These are phyloP conservation scores for Agrochola macilenta DNA, from an alignment of 2,888 invertebrate genomes.

Conservation along the genomic window DNA sequence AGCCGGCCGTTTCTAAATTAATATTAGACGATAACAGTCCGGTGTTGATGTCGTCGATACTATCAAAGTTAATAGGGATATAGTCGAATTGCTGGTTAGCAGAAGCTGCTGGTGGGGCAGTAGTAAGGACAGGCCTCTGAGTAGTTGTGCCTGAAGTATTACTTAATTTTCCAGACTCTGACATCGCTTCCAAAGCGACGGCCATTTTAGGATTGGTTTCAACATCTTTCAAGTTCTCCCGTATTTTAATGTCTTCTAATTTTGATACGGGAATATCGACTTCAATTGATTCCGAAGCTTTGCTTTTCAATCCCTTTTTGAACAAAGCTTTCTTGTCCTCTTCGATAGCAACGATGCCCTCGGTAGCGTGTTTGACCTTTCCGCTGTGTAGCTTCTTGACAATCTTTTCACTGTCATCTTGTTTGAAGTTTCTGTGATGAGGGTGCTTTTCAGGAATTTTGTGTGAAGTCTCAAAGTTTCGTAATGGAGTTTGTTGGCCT, in stretches of 20 bases:
- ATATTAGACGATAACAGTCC: slow-evolving; percentile 88
- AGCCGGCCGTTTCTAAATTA: slow-evolving; percentile 92
- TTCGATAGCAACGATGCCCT: slow-evolving; percentile 87
- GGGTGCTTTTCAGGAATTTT: slow-evolving; percentile 91
- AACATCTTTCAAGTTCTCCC: slow-evolving; percentile 87
- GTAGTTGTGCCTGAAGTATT: slow-evolving; percentile 87
- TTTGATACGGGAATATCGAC: slow-evolving; percentile 88
- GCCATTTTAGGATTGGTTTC: slow-evolving; percentile 86
- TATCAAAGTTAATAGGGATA: slow-evolving; percentile 87
- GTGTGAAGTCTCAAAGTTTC: slow-evolving; percentile 93
- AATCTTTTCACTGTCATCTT: slow-evolving; percentile 87
- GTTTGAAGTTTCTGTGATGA: slow-evolving; percentile 77
- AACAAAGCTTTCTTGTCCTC: slow-evolving; percentile 84
- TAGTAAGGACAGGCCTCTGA: slow-evolving; percentile 90
- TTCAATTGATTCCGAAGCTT: slow-evolving; percentile 85
- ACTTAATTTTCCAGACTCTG: slow-evolving; percentile 86
- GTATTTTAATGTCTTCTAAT: slow-evolving; percentile 87
- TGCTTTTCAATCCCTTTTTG: slow-evolving; percentile 83
- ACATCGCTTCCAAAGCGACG: slow-evolving; percentile 86
- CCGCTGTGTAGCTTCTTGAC: slow-evolving; percentile 81
- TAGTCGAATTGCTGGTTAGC: slow-evolving; percentile 84
- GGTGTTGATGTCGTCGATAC: slow-evolving; percentile 88
- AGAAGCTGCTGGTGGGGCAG: slow-evolving; percentile 79
- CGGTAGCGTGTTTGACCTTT: slow-evolving; percentile 82
- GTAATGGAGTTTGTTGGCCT: slow-evolving; percentile 86